These are phyloP conservation scores for Cynodonichthys magdalenae DNA, from an alignment of 2,797 vertebrate species.

Conservation along the genomic window DNA sequence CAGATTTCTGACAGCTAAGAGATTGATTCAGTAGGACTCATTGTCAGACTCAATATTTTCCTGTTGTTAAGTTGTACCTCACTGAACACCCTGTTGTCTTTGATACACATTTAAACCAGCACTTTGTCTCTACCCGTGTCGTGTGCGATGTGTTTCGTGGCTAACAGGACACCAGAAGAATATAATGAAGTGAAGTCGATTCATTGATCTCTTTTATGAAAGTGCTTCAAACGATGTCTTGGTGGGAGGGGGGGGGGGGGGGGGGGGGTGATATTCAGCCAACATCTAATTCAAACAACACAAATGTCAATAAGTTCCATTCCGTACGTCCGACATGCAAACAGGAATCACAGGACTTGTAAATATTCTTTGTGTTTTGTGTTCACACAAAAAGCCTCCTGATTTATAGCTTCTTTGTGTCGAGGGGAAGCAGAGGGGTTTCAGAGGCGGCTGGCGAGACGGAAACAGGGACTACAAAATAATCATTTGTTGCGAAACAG, in stretches of 20 bases:
- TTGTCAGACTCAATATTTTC: neutral
- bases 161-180: conserved; percentile 19
- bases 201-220: conserved; percentile 11
- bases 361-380: conserved; percentile 48
- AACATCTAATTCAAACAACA: conserved; percentile 42
- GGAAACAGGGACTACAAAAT: conserved; percentile 32
- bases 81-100: conserved; percentile 10
- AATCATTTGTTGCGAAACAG: conserved; percentile 54
- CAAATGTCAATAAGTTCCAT: conserved; percentile 42
- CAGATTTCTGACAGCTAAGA: conserved; percentile 41
- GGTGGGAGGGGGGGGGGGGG: neutral
- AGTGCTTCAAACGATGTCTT: conserved; percentile 8
- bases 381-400: conserved; percentile 45
- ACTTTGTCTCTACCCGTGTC: neutral
- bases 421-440: conserved; percentile 21
- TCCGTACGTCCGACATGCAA: conserved; percentile 48
- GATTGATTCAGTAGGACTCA: conserved; percentile 36
- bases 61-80: conserved; percentile 14
- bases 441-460: conserved; percentile 32
- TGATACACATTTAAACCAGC: neutral
- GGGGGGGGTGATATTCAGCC: conserved; percentile 21
- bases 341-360: conserved; percentile 50
- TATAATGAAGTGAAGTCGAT: conserved; percentile 14
- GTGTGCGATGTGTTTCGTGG: conserved; percentile 20
- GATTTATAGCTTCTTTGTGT: conserved; percentile 66